A percentile compares a stretch with the other conserved stretches of the same genome.
Conservation (phyloP, 2,113 vertebrate genomes). For the Strix aluco region DNA sequence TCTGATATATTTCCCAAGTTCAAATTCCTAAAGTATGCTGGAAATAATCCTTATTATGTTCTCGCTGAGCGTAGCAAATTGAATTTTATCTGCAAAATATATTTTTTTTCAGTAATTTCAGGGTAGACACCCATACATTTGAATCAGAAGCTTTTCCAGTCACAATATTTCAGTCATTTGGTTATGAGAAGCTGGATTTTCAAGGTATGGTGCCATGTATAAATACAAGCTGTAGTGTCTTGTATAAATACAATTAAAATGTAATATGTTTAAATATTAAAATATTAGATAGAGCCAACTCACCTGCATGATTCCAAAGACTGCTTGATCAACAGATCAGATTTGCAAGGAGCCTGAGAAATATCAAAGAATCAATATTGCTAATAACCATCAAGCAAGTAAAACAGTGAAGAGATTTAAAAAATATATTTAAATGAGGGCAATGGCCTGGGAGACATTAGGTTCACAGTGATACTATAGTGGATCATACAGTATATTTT, state of each 20-base stretch:
- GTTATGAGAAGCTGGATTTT: neutral
- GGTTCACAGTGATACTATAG: neutral
- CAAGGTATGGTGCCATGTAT: neutral
- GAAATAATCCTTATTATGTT: neutral
- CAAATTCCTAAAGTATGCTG: neutral
- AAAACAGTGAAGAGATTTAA: neutral
- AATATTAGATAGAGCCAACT: neutral
- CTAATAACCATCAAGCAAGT: neutral
- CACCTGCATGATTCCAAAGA: neutral
- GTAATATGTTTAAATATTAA: neutral
- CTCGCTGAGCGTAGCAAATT: neutral
- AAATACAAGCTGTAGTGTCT: neutral
- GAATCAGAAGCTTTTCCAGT: neutral
- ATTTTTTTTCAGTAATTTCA: neutral
- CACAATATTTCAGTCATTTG: neutral
- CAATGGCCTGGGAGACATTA: neutral
- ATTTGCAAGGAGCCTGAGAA: neutral
- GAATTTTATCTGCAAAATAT: neutral
- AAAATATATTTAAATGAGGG: neutral
- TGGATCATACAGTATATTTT: neutral
- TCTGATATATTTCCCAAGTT: neutral
- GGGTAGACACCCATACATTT: neutral
- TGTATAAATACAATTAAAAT: neutral
- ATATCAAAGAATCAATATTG: neutral
- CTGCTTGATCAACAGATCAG: neutral